These are phyloP conservation scores for Phlogophora meticulosa DNA, from an alignment of 2,888 invertebrate genomes.

Conservation along the genomic window DNA sequence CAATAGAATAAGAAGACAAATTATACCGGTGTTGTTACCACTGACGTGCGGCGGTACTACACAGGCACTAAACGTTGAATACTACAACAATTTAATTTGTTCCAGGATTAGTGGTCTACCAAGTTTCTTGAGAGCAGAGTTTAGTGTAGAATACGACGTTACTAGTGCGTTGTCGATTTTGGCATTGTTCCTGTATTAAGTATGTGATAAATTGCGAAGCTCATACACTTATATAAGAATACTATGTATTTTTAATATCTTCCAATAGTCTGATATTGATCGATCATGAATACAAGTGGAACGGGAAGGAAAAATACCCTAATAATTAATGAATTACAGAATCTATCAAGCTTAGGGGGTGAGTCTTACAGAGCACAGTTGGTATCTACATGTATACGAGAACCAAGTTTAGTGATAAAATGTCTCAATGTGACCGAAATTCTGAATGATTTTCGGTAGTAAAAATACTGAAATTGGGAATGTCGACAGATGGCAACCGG, in stretches of 20 bases:
- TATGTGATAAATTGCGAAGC: conserved; percentile 13
- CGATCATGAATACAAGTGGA: background rate
- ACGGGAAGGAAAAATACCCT: background rate
- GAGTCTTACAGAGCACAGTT: no score
- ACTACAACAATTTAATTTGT: conserved; percentile 57
- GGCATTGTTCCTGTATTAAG: conserved; percentile 13
- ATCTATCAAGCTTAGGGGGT: no score
- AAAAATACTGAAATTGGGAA: background rate
- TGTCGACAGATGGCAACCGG: conserved; percentile 27
- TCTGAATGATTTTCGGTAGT: background rate
- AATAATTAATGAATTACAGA: background rate
- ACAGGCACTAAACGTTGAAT: conserved; percentile 53
- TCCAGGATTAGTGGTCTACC: conserved; percentile 55
- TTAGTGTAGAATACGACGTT: conserved; percentile 40
- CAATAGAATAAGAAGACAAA: no score
- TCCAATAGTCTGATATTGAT: background rate
- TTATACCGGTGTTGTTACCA: no score
- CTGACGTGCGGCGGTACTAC: no score
- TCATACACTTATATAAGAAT: background rate
- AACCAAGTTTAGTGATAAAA: background rate
- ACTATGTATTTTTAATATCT: background rate
- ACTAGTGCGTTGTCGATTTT: conserved; percentile 18
- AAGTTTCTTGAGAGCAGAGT: conserved; percentile 46
- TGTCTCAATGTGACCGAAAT: background rate
- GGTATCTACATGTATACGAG: no score